Evolutionary conservation across 2,888 invertebrate species (phyloP).

Genomic region (Cosmia trapezina): DNA sequence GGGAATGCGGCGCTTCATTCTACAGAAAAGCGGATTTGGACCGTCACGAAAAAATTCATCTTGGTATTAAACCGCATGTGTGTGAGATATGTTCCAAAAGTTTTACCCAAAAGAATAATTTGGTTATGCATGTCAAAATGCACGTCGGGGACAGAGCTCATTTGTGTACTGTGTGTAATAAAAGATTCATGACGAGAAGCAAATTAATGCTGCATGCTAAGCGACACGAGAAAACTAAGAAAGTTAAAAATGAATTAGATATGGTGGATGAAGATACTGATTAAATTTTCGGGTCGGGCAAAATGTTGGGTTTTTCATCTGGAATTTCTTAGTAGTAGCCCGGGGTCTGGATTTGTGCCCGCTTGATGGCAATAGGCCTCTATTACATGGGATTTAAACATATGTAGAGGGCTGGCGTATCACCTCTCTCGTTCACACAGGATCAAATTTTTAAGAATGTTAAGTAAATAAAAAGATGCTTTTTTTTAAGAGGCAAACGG

Average conservation of each 20-base stretch:
- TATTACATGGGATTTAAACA: background rate
- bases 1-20: slow-evolving; percentile 79
- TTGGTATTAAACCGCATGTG: slow-evolving; percentile 80
- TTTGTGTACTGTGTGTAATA: slow-evolving; percentile 77
- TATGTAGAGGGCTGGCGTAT: too few relatives aligned
- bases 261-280: slow-evolving; percentile 36
- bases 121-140: slow-evolving; percentile 84
- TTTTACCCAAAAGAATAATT: slow-evolving; percentile 84
- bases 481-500: too few relatives aligned
- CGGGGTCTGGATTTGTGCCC: background rate
- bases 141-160: slow-evolving; percentile 80
- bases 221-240: slow-evolving; percentile 79
- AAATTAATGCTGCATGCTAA: slow-evolving; percentile 79
- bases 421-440: too few relatives aligned
- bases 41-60: slow-evolving; percentile 82
- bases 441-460: too few relatives aligned
- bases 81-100: slow-evolving; percentile 83
- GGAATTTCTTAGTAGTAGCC: background rate
- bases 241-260: slow-evolving; percentile 65
- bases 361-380: background rate
- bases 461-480: too few relatives aligned
- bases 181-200: slow-evolving; percentile 80
- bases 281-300: slow-evolving; percentile 6
- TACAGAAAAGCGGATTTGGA: slow-evolving; percentile 84
- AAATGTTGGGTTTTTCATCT: background rate